Evolutionary conservation across 2,888 invertebrate genomes (phyloP), one percentile per base, ranked within the genome.

Genomic region (Papilio gigon): DNA sequence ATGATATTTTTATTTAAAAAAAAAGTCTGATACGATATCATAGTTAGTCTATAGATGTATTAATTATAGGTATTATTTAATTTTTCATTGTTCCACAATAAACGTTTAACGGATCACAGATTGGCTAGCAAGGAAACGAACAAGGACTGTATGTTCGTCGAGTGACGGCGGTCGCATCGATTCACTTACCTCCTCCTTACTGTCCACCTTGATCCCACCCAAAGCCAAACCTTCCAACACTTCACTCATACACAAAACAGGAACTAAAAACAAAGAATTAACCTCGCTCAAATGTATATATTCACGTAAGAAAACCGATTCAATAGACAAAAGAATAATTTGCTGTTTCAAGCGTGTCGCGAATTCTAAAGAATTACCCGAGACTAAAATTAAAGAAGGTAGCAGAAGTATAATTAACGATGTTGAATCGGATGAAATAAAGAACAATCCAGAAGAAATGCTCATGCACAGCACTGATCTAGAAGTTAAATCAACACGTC

Each of bases 271-370:
- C 25, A 70, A 50, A 8, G 71, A 71, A n/a, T 22, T 75, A 3
- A 50, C 66, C 14, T 73, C 74, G 65, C 22, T 53, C 2, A 22
- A 47, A n/a, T 58, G 22, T 40, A 27, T 30, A 33, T 33, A 44
- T 1, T 30, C 72, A 20, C 72, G 71, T 56, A 40, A 27, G 20
- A 56, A 42, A 14, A 14, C 70, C 14, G 20, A 44, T 30, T 47
- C 17, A 37, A 50, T 47, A 33, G n/a, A 60, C 35, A 62, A 44
- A 56, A 14, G 60, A 70, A 65, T 56, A 64, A 35, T 85, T 2
- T 85, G 83, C 67, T 85, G 85, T 4, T 82, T 85, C 80, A 78
- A 84, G 58, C 86, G 83, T 71, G 70, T 82, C 0, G 76, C 77
- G 5, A 77, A 74, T 22, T 75, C 63, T 17, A 65, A 47, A 64